Evolutionary conservation across 2,888 invertebrate genomes (phyloP).

Genomic region (Aphrophora alni): DNA sequence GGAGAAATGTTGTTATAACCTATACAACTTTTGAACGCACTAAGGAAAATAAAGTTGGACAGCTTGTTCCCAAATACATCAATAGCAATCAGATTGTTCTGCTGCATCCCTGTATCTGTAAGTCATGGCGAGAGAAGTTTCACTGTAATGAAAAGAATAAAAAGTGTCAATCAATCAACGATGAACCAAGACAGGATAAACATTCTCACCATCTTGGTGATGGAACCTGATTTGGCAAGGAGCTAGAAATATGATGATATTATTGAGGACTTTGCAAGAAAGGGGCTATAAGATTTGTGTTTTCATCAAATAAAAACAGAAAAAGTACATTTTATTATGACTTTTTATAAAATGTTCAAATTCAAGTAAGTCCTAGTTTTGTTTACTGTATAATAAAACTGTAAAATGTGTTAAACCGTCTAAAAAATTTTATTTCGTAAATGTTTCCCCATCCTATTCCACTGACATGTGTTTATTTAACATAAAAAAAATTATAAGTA

Average conservation of each 20-base stretch:
- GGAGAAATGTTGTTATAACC: constrained; percentile 19
- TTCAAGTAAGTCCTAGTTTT: too few species aligned
- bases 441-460: too few species aligned
- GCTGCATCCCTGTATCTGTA: constrained; percentile 25
- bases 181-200: constrained; percentile 52
- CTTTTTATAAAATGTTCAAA: background rate
- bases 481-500: too few species aligned
- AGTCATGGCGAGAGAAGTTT: too few species aligned
- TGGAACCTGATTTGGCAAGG: constrained; percentile 36
- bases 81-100: constrained; percentile 26
- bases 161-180: constrained; percentile 32
- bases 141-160: constrained; percentile 28
- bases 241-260: too few species aligned
- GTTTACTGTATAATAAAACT: too few species aligned
- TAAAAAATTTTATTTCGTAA: too few species aligned
- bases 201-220: constrained; percentile 33
- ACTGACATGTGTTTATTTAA: too few species aligned
- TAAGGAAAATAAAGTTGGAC: constrained; percentile 45
- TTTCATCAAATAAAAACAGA: background rate
- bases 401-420: too few species aligned
- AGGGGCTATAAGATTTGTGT: constrained; percentile 35
- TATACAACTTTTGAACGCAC: constrained; percentile 16
- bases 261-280: constrained; percentile 37
- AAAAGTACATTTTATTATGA: background rate
- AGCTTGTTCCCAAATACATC: constrained; percentile 25